A percentile compares a stretch with the other conserved stretches of the same genome.
Evolutionary conservation across 2,797 vertebrate genomes (phyloP).

Genomic region (Catharus ustulatus): DNA sequence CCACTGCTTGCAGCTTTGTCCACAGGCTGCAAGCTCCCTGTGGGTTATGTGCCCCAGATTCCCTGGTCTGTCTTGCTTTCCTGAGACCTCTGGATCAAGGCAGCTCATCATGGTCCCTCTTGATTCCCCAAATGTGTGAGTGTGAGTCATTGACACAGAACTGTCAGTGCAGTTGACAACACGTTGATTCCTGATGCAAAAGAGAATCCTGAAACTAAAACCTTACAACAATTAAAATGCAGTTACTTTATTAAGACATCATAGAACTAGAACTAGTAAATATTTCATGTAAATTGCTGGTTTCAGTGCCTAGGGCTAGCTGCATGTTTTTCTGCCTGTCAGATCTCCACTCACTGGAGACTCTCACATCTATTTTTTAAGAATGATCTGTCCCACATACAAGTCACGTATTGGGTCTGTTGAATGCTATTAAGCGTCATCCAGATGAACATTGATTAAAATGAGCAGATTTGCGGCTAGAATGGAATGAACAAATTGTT

Average conservation of each 20-base stretch:
- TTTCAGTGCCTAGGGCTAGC: neutral
- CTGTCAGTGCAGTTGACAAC: neutral
- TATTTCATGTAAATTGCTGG: neutral
- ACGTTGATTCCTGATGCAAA: neutral
- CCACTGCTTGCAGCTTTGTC: neutral
- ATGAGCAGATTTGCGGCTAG: conserved; percentile 48
- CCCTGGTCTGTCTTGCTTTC: neutral
- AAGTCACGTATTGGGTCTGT: neutral
- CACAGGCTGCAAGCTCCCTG: neutral
- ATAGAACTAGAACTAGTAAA: neutral
- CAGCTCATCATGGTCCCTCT: neutral
- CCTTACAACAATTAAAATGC: neutral
- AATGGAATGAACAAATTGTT: conserved; percentile 45
- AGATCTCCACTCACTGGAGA: neutral
- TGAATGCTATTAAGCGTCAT: neutral
- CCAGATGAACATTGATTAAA: conserved; percentile 48
- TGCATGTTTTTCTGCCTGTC: neutral
- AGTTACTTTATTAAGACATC: neutral
- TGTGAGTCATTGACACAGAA: neutral
- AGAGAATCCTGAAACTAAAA: neutral
- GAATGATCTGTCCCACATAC: conserved; percentile 29
- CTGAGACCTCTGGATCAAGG: neutral
- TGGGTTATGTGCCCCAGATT: neutral
- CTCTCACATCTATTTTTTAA: neutral
- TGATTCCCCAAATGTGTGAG: neutral